phyloP scores from a whole-genome alignment of 1,140 invertebrate species.

The Drosophila equinoxialis region DNA sequence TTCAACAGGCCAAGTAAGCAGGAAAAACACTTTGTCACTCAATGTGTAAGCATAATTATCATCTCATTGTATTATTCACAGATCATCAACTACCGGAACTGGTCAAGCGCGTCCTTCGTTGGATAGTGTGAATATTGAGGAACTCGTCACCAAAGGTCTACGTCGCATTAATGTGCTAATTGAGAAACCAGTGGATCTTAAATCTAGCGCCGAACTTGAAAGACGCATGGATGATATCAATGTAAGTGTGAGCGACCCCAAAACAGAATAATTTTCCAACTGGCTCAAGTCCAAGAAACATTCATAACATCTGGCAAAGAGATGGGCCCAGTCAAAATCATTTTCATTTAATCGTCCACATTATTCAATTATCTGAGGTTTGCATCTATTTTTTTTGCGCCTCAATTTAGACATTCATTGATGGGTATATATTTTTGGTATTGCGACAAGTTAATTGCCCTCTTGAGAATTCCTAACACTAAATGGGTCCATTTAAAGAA shows the following conservation, averaged over 20 bases:
- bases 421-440: constrained; percentile 19
- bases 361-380: constrained; percentile 43
- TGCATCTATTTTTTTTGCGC: not conserved
- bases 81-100: constrained; percentile 57
- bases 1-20: constrained; percentile 76
- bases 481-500: constrained; percentile 70
- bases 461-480: constrained; percentile 67
- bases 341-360: constrained; percentile 44
- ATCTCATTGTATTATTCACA: constrained; percentile 13
- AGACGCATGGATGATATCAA: constrained; percentile 78
- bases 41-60: not conserved
- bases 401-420: constrained; percentile 24
- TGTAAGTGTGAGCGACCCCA: constrained; percentile 63
- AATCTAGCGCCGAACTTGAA: constrained; percentile 73
- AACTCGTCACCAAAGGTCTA: constrained; percentile 75
- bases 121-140: constrained; percentile 75
- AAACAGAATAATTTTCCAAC: not conserved
- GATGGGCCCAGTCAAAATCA: constrained; percentile 16
- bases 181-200: constrained; percentile 71
- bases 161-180: constrained; percentile 81
- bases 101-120: constrained; percentile 44
- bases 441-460: constrained; percentile 73
- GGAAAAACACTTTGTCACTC: not conserved
- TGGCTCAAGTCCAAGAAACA: constrained; percentile 39
- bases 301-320: constrained; percentile 22